phyloP scores from a whole-genome alignment of 2,797 vertebrate genomes.

The Furcifer pardalis region DNA sequence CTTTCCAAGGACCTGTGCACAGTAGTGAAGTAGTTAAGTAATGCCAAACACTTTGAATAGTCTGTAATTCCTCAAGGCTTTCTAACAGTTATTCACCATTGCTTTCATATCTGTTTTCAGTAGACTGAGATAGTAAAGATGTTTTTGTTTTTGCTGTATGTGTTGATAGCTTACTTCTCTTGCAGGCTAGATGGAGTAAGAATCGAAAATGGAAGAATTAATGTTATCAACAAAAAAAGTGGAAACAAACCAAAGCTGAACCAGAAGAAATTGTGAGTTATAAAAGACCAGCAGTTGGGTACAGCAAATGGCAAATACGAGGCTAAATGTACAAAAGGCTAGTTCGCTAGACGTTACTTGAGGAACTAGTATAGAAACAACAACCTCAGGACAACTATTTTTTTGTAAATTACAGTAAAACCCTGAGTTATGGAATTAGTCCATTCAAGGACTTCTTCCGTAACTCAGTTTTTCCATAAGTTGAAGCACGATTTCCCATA shows the following conservation, averaged over 20 bases:
- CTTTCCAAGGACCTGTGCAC: background rate
- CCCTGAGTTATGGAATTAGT: too few species aligned
- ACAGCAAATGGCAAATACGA: background rate
- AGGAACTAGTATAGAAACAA: background rate
- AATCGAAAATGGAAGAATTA: constrained; percentile 90
- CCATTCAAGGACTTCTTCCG: too few species aligned
- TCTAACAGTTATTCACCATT: background rate
- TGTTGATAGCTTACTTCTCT: background rate
- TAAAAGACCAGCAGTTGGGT: background rate
- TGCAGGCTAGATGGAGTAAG: constrained; percentile 90
- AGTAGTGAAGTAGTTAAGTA: background rate
- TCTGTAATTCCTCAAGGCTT: background rate
- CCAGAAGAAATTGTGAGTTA: constrained; percentile 86
- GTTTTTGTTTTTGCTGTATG: too few species aligned
- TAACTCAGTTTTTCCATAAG: too few species aligned
- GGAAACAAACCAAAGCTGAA: constrained; percentile 86
- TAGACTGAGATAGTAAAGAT: background rate
- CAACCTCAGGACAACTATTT: too few species aligned
- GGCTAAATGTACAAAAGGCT: background rate
- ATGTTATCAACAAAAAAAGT: constrained; percentile 83
- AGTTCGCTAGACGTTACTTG: background rate
- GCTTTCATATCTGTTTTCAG: background rate
- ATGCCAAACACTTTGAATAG: background rate
- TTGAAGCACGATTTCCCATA: too few species aligned
- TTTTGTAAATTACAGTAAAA: too few species aligned